These are phyloP conservation scores for Cydia splendana DNA, from an alignment of 1,140 invertebrate species.

Conservation along the genomic window DNA sequence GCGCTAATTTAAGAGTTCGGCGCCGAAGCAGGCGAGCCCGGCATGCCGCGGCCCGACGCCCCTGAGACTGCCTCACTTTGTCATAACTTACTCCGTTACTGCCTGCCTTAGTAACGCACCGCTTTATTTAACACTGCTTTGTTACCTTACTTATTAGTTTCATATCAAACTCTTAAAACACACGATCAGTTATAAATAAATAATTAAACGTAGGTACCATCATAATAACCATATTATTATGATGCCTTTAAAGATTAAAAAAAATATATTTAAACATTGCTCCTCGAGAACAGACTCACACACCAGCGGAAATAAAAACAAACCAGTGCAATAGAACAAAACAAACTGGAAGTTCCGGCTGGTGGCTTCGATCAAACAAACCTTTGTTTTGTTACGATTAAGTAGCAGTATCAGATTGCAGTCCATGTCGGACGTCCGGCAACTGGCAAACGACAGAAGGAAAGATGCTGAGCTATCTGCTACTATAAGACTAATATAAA, in stretches of 20 bases:
- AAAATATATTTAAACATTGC: background rate
- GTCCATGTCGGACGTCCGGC: background rate
- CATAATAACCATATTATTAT: no score
- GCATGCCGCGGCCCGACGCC: slow-evolving; percentile 43
- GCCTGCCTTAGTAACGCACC: slow-evolving; percentile 39
- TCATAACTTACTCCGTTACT: slow-evolving; percentile 65
- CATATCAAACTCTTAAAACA: slow-evolving; percentile 51
- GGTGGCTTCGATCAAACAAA: slow-evolving; percentile 1
- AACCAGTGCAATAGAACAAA: background rate
- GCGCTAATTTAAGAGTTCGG: slow-evolving; percentile 74
- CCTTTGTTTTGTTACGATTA: slow-evolving; percentile 14
- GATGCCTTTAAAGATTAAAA: no score
- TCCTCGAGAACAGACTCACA: background rate
- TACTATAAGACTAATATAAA: slow-evolving; percentile 36
- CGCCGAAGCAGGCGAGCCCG: slow-evolving; percentile 44
- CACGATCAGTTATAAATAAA: background rate
- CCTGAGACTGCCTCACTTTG: slow-evolving; percentile 53
- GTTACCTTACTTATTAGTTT: slow-evolving; percentile 41
- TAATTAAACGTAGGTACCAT: no score
- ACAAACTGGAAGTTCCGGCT: background rate
- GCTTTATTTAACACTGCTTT: slow-evolving; percentile 40
- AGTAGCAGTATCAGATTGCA: slow-evolving; percentile 12
- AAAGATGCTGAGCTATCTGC: background rate
- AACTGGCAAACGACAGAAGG: background rate
- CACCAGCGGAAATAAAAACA: background rate